Evolutionary conservation across 2,888 invertebrate species (phyloP).

Genomic region (Lasius fuliginosus): DNA sequence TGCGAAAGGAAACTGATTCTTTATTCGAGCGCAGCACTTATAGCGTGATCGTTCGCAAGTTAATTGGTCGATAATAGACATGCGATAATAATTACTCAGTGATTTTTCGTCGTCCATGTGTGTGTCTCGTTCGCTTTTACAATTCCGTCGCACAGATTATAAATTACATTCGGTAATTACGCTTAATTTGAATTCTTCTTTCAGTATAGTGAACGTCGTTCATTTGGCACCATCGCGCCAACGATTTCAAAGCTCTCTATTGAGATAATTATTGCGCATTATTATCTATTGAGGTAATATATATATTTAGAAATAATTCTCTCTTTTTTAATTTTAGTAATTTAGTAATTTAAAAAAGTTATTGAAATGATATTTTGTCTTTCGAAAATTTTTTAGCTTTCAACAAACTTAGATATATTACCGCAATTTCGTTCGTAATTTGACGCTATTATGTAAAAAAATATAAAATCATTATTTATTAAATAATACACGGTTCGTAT

Average conservation of each 20-base stretch:
- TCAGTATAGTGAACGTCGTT: not conserved
- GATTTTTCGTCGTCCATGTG: slow-evolving; percentile 1
- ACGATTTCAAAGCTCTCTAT: slow-evolving; percentile 19
- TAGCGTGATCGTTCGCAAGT: not conserved
- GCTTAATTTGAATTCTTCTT: slow-evolving; percentile 27
- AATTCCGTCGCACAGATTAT: not conserved
- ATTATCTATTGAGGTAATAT: slow-evolving; percentile 21
- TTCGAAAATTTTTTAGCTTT: not conserved
- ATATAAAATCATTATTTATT: not conserved
- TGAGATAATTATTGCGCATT: slow-evolving; percentile 28
- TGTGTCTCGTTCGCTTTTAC: slow-evolving; percentile 11
- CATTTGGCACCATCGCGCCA: not conserved
- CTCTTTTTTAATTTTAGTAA: not conserved
- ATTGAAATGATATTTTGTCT: not conserved
- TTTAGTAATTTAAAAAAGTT: not conserved
- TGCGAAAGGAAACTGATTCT: not conserved
- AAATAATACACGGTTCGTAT: not conserved
- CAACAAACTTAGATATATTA: not conserved
- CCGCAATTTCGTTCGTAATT: not conserved
- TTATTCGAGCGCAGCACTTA: not conserved
- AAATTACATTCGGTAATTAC: slow-evolving; percentile 32
- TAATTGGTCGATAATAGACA: slow-evolving; percentile 32
- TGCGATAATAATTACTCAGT: slow-evolving; percentile 11
- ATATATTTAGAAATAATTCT: not conserved
- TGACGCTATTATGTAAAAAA: not conserved